Base-by-base conservation (phyloP, 37 sponge, comb jelly and placozoan genomes). In the Halisarca cf. caerulea region DNA sequence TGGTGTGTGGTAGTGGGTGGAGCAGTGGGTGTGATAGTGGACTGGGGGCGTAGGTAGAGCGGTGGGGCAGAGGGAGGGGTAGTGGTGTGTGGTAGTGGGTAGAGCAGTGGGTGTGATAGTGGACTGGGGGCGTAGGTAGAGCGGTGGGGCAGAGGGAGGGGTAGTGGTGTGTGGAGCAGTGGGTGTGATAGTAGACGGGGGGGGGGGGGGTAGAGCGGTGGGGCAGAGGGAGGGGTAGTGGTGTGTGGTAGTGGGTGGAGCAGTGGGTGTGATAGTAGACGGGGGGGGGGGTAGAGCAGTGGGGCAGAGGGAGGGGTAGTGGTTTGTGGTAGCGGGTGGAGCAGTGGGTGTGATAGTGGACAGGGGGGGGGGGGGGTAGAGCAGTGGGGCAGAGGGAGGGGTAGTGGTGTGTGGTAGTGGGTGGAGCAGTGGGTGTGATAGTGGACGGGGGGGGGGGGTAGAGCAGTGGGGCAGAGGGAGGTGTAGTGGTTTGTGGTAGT, bases 311-410 rank as follows among this genome's bases (percentile, higher is more conserved):
- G 3, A 30, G 53, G 79, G 27, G 11, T n/a, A 3, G 53, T 44
- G 51, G 43, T n/a, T n/a, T n/a, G 79, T n/a, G 53, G 35, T 9
- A 37, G 78, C 8, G 78, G 9, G n/a, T 18, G 68, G 68, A 24
- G n/a, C 8, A 25, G 68, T n/a, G 9, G 68, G 68, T 9, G 68
- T 11, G 68, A 66, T 11, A 66, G 68, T 66, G 68, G 78, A 42
- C 32, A 36, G 39, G 40, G 53, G 24, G 79, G 43, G 79, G 47
- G 53, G 25, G 44, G 79, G 79, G 53, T 6, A 51, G 18, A 41
- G 37, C 51, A 27, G 68, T 27, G 68, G 30, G 20, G 68, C 11
- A 11, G 68, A 24, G 68, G 20, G 30, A 25, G 30, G 27, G 68
- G 17, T 20, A 55, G 57, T 55, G 57, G n/a, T 11, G 57, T 17